Evolutionary conservation across 64 coral and sea anemone species (phyloP).

Genomic region (Pocillopora verrucosa): DNA sequence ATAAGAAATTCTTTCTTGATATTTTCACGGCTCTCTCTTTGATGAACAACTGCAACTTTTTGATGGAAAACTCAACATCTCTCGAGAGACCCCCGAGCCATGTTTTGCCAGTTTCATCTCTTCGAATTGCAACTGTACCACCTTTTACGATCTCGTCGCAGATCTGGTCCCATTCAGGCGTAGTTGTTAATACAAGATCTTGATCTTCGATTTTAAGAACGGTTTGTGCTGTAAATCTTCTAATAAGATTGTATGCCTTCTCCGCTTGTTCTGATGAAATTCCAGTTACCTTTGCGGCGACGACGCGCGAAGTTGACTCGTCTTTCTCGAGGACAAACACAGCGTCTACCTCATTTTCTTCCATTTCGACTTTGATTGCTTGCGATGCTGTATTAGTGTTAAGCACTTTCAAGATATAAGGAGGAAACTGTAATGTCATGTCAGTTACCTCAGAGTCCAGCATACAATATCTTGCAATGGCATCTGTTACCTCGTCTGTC

Average conservation of each 20-base stretch:
- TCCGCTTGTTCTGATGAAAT: neutral
- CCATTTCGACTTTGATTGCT: neutral
- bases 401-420: neutral
- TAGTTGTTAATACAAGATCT: neutral
- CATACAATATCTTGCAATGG: neutral
- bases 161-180: neutral
- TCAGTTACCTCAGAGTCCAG: neutral
- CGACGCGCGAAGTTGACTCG: too few species aligned
- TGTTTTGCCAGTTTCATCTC: neutral
- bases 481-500: neutral
- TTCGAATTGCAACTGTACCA: neutral
- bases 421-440: neutral
- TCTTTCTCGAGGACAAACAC: neutral
- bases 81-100: neutral
- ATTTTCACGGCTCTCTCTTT: neutral
- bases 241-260: neutral
- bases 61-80: neutral
- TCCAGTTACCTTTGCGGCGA: neutral
- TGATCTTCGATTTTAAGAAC: neutral
- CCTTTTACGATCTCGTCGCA: neutral
- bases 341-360: neutral
- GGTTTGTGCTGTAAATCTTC: neutral
- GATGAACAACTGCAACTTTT: neutral
- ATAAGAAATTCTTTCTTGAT: neutral
- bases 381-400: neutral